Evolutionary conservation across 2,797 vertebrate species (phyloP).

Genomic region (Acrossocheilus wenchowensis): DNA sequence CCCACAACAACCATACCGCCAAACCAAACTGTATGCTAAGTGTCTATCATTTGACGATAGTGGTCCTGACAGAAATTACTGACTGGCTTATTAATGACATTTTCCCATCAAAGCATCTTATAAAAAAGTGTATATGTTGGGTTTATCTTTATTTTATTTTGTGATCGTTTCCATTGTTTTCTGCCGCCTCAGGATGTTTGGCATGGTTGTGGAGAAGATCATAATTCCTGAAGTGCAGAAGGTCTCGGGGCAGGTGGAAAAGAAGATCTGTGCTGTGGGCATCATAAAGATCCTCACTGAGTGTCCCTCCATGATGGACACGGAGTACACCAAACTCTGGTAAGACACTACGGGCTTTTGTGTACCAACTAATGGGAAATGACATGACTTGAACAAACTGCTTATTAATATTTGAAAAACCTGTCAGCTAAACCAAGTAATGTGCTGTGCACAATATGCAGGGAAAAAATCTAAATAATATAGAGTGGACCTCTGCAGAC

Average conservation of each 20-base stretch:
- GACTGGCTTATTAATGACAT: not conserved
- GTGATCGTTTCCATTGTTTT: not conserved
- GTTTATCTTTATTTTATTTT: not conserved
- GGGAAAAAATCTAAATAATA: no score
- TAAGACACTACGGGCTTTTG: conserved; percentile 66
- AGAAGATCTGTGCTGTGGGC: conserved; percentile 98
- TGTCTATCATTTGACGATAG: no score
- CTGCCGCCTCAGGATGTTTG: conserved; percentile 88
- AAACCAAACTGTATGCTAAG: no score
- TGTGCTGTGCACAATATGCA: no score
- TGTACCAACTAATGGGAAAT: not conserved
- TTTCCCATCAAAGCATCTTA: not conserved
- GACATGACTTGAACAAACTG: not conserved
- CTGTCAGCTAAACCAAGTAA: no score
- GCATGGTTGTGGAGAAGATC: conserved; percentile 98
- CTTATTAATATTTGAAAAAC: no score
- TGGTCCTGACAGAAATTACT: not conserved
- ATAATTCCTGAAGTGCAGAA: conserved; percentile 98
- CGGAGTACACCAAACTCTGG: conserved; percentile 97
- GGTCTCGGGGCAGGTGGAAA: conserved; percentile 94
- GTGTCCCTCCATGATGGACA: conserved; percentile 98
- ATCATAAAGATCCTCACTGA: conserved; percentile 96
- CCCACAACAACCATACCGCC: no score
- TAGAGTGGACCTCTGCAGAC: no score
- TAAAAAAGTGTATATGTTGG: not conserved